Percentiles rank a stretch among this genome's conserved stretches.
These are phyloP conservation scores for Chitala chitala DNA, from an alignment of 2,113 vertebrate genomes.

Conservation along the genomic window DNA sequence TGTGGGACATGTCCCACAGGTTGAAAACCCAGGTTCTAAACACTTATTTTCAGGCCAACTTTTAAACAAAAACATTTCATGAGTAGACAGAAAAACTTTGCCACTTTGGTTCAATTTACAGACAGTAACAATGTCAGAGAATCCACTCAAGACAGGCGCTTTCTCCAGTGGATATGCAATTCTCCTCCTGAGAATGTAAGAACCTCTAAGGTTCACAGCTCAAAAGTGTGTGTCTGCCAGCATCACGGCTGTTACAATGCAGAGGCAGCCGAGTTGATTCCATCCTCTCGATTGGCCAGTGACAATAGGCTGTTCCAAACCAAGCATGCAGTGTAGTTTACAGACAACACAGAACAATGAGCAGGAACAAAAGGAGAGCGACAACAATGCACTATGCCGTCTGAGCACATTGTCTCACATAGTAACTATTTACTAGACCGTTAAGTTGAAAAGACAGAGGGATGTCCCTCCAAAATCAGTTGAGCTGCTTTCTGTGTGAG, in stretches of 20 bases:
- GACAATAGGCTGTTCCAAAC: neutral
- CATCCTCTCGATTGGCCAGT: neutral
- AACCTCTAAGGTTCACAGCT: neutral
- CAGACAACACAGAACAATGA: neutral
- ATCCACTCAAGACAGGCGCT: too few relatives aligned
- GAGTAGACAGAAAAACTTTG: too few relatives aligned
- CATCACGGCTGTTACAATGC: neutral
- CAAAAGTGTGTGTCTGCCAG: neutral
- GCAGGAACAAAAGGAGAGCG: neutral
- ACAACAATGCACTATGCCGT: conserved; percentile 1
- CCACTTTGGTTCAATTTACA: too few relatives aligned
- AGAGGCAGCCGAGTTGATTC: neutral
- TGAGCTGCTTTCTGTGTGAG: neutral
- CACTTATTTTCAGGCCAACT: too few relatives aligned
- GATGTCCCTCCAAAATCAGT: too few relatives aligned
- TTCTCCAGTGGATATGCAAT: neutral
- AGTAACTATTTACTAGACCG: conserved; percentile 3
- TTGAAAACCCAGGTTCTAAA: too few relatives aligned
- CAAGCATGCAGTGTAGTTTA: conserved; percentile 4
- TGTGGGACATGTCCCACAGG: too few relatives aligned
- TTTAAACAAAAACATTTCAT: too few relatives aligned
- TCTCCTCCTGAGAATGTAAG: neutral
- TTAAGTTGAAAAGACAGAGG: neutral
- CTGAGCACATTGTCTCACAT: conserved; percentile 5
- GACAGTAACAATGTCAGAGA: too few relatives aligned